Evolutionary conservation across 2,888 invertebrate species (phyloP), one percentile per base, ranked within the genome.

Genomic region (Latrodectus hesperus): DNA sequence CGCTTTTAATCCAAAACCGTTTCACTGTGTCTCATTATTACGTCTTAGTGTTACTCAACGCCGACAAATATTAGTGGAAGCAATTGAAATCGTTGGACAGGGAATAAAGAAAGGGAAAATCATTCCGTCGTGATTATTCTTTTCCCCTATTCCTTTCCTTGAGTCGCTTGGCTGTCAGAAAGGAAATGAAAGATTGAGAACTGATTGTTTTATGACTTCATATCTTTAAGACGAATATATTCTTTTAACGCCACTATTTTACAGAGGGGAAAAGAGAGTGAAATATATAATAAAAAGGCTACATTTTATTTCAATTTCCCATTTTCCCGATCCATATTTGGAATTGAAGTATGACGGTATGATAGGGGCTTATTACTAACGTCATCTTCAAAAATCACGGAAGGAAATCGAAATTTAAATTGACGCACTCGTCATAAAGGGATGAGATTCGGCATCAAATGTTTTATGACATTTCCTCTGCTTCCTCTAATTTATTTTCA

Each of bases 181-280:
- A 52, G 16, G 53, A 77, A 73, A 88, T 83, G 87, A 88, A 83
- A 88, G 77, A 88, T 88, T 51, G 87, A 64, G 70, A 82, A 73
- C 78, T 88, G 87, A 88, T 88, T 88, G 83, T 88, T 88, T 88
- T 88, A 88, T 83, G 87, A 82, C 82, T 88, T 77, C 70, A 83
- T 78, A 68, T 70, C 80, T 74, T 60, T 51, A 55, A 51, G 26
- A 51, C 49, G 72, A 79, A 78, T 81, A 26, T 51, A 70, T 55
- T 86, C 65, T 71, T 38, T 16, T 22, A 75, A 55, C 22, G 55
- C 22, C 38, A 26, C 65, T 68, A n/a, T 22, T 78, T 55, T 68
- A 52, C 22, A 26, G 26, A 67, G 64, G 71, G 9, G 60, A 71
- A 71, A 38, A 60, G 26, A 55, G 51, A 10, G 49, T 71, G 60